Evolutionary conservation across 53 echinoderm and acorn worm species (phyloP).

Genomic region (Holothuria scabra): DNA sequence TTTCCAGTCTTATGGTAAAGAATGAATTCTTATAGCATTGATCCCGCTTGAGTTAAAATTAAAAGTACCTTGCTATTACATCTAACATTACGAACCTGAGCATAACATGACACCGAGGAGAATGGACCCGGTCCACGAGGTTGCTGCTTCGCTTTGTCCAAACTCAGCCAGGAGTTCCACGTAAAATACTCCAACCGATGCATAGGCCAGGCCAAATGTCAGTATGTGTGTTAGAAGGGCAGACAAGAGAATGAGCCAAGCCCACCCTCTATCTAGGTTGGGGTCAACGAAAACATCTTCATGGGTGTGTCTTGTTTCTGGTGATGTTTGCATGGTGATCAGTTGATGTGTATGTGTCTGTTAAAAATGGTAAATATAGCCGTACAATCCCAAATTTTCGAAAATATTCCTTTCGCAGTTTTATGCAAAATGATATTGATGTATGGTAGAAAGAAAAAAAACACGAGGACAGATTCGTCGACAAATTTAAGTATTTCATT

Average conservation of each 20-base stretch:
- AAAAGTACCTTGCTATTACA: too few species aligned
- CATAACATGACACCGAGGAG: conserved; percentile 89
- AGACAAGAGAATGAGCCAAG: conserved; percentile 88
- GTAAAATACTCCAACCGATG: conserved; percentile 82
- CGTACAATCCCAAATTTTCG: too few species aligned
- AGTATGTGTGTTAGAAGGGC: conserved; percentile 88
- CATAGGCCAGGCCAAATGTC: conserved; percentile 84
- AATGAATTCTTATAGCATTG: too few species aligned
- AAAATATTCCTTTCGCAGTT: too few species aligned
- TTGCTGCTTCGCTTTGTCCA: conserved; percentile 68
- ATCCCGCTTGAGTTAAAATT: background rate
- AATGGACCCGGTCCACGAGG: conserved; percentile 88
- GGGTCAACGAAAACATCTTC: conserved; percentile 23
- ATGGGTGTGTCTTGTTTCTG: background rate
- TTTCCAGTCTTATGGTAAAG: background rate
- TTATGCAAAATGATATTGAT: too few species aligned
- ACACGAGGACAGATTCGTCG: too few species aligned
- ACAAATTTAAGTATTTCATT: too few species aligned
- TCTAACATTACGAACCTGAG: conserved; percentile 57
- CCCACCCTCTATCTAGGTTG: conserved; percentile 89
- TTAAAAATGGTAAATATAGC: too few species aligned
- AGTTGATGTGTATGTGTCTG: too few species aligned
- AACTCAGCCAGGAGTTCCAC: conserved; percentile 84
- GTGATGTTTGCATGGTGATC: background rate
- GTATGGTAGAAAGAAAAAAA: too few species aligned